These are phyloP conservation scores for Gymnarchus niloticus DNA, from an alignment of 2,113 vertebrate genomes.

Conservation along the genomic window DNA sequence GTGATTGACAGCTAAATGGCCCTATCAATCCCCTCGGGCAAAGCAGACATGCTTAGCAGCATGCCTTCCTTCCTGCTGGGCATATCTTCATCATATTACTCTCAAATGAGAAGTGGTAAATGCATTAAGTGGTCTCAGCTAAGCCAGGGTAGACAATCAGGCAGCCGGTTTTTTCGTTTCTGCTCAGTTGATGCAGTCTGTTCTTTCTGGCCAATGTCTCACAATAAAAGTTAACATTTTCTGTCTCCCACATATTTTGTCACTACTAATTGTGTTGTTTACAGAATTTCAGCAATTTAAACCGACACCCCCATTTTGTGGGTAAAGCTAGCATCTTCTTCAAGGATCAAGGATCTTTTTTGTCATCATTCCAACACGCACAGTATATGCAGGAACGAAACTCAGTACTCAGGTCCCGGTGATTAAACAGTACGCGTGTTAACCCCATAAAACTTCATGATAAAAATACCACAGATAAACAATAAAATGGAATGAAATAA, in stretches of 20 bases:
- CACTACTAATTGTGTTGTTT: not conserved
- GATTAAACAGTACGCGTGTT: too few species aligned
- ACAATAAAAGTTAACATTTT: not conserved
- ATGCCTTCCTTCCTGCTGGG: too few species aligned
- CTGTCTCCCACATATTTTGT: not conserved
- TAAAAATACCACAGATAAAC: too few species aligned
- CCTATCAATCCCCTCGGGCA: not conserved
- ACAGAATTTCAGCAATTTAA: not conserved
- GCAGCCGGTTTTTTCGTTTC: not conserved
- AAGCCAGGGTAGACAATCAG: not conserved
- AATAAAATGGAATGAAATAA: too few species aligned
- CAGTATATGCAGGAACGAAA: too few species aligned
- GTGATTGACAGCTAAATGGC: not conserved
- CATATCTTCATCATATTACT: not conserved
- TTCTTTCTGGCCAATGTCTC: not conserved
- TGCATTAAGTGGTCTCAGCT: not conserved
- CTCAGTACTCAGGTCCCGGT: too few species aligned
- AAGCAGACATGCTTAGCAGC: not conserved
- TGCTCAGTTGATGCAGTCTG: not conserved
- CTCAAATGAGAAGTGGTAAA: not conserved
- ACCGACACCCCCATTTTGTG: too few species aligned
- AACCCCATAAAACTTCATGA: too few species aligned
- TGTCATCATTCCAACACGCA: too few species aligned
- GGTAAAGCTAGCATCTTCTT: too few species aligned
- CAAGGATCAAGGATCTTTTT: too few species aligned